phyloP scores from a whole-genome alignment of 2,888 invertebrate genomes.

The Caenorhabditis sp. region DNA sequence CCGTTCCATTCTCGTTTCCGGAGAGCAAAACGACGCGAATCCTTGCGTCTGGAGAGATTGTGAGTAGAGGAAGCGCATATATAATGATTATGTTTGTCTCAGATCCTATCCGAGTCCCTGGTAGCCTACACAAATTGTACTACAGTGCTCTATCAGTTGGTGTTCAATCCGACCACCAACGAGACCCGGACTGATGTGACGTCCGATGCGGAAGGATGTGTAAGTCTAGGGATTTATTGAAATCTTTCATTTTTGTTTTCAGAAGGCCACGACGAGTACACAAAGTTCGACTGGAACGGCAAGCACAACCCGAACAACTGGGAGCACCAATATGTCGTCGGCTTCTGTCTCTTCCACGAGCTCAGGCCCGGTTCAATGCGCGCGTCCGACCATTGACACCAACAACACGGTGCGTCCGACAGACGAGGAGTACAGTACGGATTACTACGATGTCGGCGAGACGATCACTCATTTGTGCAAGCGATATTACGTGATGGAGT shows the following conservation, averaged over 20 bases:
- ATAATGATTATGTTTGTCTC: background rate
- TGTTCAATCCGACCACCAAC: background rate
- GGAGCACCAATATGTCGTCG: no score
- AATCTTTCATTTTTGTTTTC: no score
- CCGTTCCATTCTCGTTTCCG: background rate
- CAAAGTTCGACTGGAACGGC: no score
- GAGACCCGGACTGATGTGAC: background rate
- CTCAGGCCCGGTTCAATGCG: background rate
- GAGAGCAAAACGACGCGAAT: background rate
- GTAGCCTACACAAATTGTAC: background rate
- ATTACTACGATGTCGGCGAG: background rate
- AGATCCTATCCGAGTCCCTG: background rate
- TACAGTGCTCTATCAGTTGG: background rate
- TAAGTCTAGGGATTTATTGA: no score
- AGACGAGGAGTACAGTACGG: background rate
- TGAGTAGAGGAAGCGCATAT: background rate
- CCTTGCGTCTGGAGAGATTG: background rate
- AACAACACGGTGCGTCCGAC: background rate
- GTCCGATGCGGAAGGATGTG: constrained; percentile 14
- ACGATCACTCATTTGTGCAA: constrained; percentile 1
- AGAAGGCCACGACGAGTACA: no score
- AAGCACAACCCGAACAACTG: no score
- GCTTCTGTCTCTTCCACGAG: background rate
- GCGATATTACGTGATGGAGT: background rate
- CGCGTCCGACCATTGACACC: background rate